Percentiles rank a stretch among this genome's conserved stretches.
Evolutionary conservation across 1,140 invertebrate species (phyloP).

Genomic region (Fopius arisanus): DNA sequence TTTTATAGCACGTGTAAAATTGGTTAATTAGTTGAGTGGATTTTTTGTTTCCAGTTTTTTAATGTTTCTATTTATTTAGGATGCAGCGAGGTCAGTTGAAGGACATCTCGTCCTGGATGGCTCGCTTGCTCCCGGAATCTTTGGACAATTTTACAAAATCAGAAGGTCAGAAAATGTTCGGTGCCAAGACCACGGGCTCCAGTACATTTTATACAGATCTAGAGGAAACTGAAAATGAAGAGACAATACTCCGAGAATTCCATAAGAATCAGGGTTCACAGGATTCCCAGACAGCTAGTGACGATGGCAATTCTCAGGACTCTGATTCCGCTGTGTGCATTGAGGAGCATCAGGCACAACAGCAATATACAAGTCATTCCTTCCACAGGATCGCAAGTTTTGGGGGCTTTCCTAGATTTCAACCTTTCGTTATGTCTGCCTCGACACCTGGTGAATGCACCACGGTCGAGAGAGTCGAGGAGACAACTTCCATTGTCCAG

Average conservation of each 20-base stretch:
- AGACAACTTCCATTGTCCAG: conserved; percentile 51
- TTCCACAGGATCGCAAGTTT: conserved; percentile 57
- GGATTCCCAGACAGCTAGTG: conserved; percentile 45
- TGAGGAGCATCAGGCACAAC: conserved; percentile 41
- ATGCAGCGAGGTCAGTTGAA: conserved; percentile 60
- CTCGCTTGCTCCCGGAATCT: conserved; percentile 50
- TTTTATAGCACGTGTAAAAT: too few relatives aligned
- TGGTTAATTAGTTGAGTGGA: too few relatives aligned
- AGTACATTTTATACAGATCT: conserved; percentile 61
- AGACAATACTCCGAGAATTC: conserved; percentile 32
- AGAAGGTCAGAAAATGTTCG: conserved; percentile 57
- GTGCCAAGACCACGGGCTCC: conserved; percentile 51
- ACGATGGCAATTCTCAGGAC: conserved; percentile 56
- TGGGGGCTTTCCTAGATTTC: conserved; percentile 57
- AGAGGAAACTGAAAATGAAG: conserved; percentile 40
- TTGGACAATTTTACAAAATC: conserved; percentile 43
- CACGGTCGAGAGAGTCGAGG: conserved; percentile 40
- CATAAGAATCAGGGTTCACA: conserved; percentile 33
- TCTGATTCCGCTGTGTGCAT: conserved; percentile 47
- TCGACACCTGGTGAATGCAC: conserved; percentile 44
- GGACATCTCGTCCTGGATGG: conserved; percentile 57
- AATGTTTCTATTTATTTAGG: too few relatives aligned
- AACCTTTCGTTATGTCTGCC: conserved; percentile 59
- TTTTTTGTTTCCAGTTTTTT: too few relatives aligned
- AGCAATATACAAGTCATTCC: conserved; percentile 50